Percentiles rank a stretch among this genome's conserved stretches.
Evolutionary conservation across 1,140 invertebrate genomes (phyloP).

Genomic region (Paramacrobiotus metropolitanus): DNA sequence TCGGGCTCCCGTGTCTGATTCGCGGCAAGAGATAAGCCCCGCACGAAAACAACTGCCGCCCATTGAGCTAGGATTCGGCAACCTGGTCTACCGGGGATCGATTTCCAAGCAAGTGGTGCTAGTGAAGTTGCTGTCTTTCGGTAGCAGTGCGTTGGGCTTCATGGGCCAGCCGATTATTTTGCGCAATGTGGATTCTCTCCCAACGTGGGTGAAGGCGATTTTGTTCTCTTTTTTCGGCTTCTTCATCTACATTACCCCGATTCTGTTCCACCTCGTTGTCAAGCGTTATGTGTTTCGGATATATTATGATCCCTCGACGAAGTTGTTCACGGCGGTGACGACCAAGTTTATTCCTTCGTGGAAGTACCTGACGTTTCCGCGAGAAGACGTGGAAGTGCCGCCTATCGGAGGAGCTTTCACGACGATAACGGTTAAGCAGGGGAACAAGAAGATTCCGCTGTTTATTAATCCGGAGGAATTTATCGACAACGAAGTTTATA

Average conservation of each 20-base stretch:
- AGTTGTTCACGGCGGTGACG: slow-evolving; percentile 15
- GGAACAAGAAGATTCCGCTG: slow-evolving; percentile 28
- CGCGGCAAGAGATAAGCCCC: no score
- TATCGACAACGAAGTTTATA: slow-evolving; percentile 41
- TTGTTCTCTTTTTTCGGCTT: slow-evolving; percentile 40
- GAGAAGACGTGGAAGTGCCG: slow-evolving; percentile 46
- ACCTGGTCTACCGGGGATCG: slow-evolving; percentile 34
- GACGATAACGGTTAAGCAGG: slow-evolving; percentile 36
- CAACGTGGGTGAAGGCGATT: slow-evolving; percentile 30
- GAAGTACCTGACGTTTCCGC: slow-evolving; percentile 13
- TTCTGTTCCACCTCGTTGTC: slow-evolving; percentile 51
- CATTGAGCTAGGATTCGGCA: slow-evolving; percentile 6
- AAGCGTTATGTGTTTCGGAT: slow-evolving; percentile 61
- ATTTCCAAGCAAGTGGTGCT: slow-evolving; percentile 37
- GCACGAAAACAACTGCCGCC: no score
- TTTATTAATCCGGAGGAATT: slow-evolving; percentile 50
- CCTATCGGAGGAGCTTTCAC: slow-evolving; percentile 57
- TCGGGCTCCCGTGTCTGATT: no score
- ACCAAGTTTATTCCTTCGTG: slow-evolving; percentile 15
- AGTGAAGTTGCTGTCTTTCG: slow-evolving; percentile 54
- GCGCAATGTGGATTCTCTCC: slow-evolving; percentile 23
- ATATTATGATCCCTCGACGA: slow-evolving; percentile 33
- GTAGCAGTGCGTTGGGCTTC: slow-evolving; percentile 41
- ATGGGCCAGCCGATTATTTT: slow-evolving; percentile 44
- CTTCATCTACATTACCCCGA: slow-evolving; percentile 54